Percentiles rank a stretch among this genome's conserved stretches.
phyloP scores from a whole-genome alignment of 2,113 vertebrate genomes.

The Aegypius monachus region DNA sequence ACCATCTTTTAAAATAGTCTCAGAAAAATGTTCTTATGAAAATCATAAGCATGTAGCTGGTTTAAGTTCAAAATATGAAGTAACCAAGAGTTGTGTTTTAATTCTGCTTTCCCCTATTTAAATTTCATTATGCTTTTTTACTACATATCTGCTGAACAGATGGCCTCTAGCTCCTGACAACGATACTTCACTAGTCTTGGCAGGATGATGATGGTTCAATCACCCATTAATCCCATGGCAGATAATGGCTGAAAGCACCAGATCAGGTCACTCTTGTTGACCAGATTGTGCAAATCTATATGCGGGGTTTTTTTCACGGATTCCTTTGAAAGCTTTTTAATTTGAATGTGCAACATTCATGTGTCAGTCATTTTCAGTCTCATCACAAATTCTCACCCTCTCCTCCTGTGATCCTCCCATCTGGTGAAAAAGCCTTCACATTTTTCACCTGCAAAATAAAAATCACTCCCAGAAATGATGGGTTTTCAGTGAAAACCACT shows the following conservation, averaged over 20 bases:
- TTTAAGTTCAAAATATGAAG: background rate
- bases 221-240: slow-evolving; percentile 38
- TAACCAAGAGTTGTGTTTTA: background rate
- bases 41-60: background rate
- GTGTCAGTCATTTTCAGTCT: background rate
- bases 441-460: slow-evolving; percentile 17
- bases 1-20: background rate
- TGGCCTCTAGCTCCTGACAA: background rate
- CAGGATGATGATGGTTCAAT: slow-evolving; percentile 51
- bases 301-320: background rate
- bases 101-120: background rate
- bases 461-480: background rate
- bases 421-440: background rate
- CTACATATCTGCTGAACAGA: slow-evolving; percentile 25
- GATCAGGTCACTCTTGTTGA: slow-evolving; percentile 32
- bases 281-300: slow-evolving; percentile 36
- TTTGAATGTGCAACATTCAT: background rate
- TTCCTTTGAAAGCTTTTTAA: slow-evolving; percentile 12
- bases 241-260: slow-evolving; percentile 41
- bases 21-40: background rate
- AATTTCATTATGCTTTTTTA: slow-evolving; percentile 12
- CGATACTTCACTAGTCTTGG: slow-evolving; percentile 8
- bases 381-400: background rate
- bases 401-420: background rate
- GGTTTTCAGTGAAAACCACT: background rate